Base-by-base conservation (phyloP, 2,888 invertebrate genomes). In the Ormyrus labotus region DNA sequence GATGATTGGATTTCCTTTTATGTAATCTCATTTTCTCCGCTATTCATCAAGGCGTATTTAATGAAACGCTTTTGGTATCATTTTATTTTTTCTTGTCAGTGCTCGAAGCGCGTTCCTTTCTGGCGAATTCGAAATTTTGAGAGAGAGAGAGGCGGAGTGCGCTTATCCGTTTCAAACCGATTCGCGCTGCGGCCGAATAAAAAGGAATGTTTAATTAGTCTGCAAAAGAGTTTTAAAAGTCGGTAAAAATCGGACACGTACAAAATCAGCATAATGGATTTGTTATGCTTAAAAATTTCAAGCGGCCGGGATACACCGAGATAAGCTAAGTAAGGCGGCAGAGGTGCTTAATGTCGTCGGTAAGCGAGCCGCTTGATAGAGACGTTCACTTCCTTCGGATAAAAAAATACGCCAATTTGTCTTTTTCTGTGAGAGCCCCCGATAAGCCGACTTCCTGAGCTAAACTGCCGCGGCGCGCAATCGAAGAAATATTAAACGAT, bases 321-420 rank as follows among this genome's bases (percentile, higher is more conserved):
- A 87, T 87, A 87, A 85, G 83, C 85, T 85, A 85, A 85, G 84
- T 85, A 74, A 85, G 85, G 83, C 82, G 82, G 83, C 81, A 47
- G 81, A 82, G 84, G 78, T 78, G 79, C 76, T 84, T 78, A 81
- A 74, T 60, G 60, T 70, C 82, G 63, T 55, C 55, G 48, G 55
- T 77, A 73, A 78, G 70, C 64, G 61, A 55, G n/a, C n/a, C 67
- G 6, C 50, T 77, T 82, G 83, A 84, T 81, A 81, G 84, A 86
- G 86, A 86, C 85, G 86, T 83, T 78, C 81, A 86, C 86, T 88
- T 87, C 87, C 87, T 88, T 85, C 78, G 85, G 88, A 87, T 87
- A 87, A 85, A 75, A 68, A 69, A 63, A 47, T 48, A 47, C 55
- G 64, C 48, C 55, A 73, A 69, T 79, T 79, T 73, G 84, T 82